Evolutionary conservation across 1,140 invertebrate species (phyloP), one percentile per base, ranked within the genome.

Genomic region (Drosophila gunungcola): DNA sequence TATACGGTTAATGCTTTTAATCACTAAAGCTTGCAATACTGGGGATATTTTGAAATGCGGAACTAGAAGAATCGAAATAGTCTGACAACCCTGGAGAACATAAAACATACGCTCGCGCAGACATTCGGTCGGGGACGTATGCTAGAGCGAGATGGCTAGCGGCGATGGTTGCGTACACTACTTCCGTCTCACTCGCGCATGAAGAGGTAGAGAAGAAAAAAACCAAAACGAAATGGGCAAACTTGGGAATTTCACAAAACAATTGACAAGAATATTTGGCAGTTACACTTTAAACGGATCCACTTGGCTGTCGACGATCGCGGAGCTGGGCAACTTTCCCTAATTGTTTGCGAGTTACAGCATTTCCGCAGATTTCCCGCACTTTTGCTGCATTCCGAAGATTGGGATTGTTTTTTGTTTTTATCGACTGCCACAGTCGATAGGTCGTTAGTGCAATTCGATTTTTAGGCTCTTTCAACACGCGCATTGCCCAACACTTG

Each of bases 141-240:
- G 73, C 41, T 54, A 49, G 80, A 48, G 55, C 49, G 79, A 54
- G 80, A 85, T 51, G 54, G 49, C 56, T 78, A 55, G 39, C 36
- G 60, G 46, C 48, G 27, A 49, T 41, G 62, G 29, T 48, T 38
- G 56, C 36, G 39, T 41, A 36, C 21, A 62, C 29, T 77, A 38
- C 27, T 70, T 76, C 68, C 27, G 48, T 83, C 60, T 77, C 82
- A 74, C 68, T 85, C 78, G 42, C 68, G 61, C 82, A 84, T 82
- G 74, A 76, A 86, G 82, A 81, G 78, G 74, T 86, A 85, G 78
- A 86, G 82, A 86, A 86, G 78, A 86, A 86, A 86, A 84, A 86
- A 81, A 74, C 61, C 75, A 84, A 84, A 84, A 84, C 76, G 78
- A 70, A 86, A 72, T 72, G 57, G 64, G 69, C 29, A 81, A 80